Base-by-base conservation (phyloP, 1,140 invertebrate genomes). In the Papilio aristodemus region DNA sequence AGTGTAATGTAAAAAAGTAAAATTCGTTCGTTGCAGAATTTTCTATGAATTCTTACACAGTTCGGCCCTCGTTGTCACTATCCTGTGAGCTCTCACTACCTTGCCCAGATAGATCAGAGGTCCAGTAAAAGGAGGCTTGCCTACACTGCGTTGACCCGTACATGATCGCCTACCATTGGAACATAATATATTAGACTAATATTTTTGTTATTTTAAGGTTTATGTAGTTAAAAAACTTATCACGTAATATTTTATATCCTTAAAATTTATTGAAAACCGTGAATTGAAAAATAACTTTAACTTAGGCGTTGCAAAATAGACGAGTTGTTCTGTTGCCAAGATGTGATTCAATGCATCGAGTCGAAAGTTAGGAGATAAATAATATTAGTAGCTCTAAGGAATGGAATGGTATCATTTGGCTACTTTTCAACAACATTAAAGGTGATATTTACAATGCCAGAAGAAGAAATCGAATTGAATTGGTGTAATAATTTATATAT, bases 381-480 rank as follows among this genome's bases (percentile, higher is more conserved):
- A 66, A 66, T 66, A 46, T 66, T 32, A 50, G 63, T 36, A 66
- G 63, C 63, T 9, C 27, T 36, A 36, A 46, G 41, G 27, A 46
- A 66, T 50, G 63, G 17, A 66, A 66, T 50, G 43, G 19, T n/a
- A 66, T 66, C 63, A 66, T 66, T 66, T 66, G 63, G 63, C 39
- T 66, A 36, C 39, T 66, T 66, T 66, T 66, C 63, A 66, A 50
- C 43, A 36, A 50, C 63, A 50, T 66, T 66, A 66, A 66, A 66
- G 63, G 63, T 50, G 63, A 66, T 66, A 50, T 66, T 66, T 66
- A 66, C 43, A 43, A 64, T 13, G 17, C 60, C 4, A 54, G 46
- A 54, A 54, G 19, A 38, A 64, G 13, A 43, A 64, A 41, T 38
- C 43, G 46, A 64, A 64, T 64, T 64, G 19, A 64, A 64, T 43